Evolutionary conservation across 2,888 invertebrate genomes (phyloP).

Genomic region (Auanema freiburgensis): DNA sequence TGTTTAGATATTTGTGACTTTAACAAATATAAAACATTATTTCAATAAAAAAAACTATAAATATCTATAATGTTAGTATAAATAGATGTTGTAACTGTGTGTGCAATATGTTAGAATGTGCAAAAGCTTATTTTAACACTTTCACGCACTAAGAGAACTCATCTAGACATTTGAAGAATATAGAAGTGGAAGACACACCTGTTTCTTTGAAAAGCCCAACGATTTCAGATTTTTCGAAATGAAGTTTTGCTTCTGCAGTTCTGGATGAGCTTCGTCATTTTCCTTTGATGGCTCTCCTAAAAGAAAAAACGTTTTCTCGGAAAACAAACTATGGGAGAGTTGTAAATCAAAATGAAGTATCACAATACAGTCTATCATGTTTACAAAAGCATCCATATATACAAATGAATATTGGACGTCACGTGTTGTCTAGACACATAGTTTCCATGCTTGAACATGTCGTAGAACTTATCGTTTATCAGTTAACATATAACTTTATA

Average conservation of each 20-base stretch:
- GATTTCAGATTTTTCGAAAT: constrained; percentile 61
- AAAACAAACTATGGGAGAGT: too few species aligned
- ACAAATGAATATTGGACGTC: too few species aligned
- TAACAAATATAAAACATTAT: not conserved
- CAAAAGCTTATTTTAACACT: not conserved
- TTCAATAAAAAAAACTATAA: constrained; percentile 8
- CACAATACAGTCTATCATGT: too few species aligned
- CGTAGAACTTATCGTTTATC: too few species aligned
- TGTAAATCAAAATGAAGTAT: too few species aligned
- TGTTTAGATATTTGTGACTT: constrained; percentile 2
- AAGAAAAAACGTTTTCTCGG: too few species aligned
- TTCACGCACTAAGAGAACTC: not conserved
- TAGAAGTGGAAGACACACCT: constrained; percentile 38
- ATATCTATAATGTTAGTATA: constrained; percentile 9
- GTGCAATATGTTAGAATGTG: not conserved
- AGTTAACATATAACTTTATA: too few species aligned
- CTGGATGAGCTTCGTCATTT: constrained; percentile 64
- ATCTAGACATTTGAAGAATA: not conserved
- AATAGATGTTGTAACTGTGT: constrained; percentile 6
- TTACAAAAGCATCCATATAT: too few species aligned
- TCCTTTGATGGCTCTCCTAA: constrained; percentile 48
- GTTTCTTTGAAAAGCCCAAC: constrained; percentile 61
- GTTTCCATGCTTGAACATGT: too few species aligned
- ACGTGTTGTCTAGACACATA: too few species aligned
- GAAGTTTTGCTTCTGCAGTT: constrained; percentile 53